These are phyloP conservation scores for Proisotoma minuta DNA, from an alignment of 2,888 invertebrate genomes.

Conservation along the genomic window DNA sequence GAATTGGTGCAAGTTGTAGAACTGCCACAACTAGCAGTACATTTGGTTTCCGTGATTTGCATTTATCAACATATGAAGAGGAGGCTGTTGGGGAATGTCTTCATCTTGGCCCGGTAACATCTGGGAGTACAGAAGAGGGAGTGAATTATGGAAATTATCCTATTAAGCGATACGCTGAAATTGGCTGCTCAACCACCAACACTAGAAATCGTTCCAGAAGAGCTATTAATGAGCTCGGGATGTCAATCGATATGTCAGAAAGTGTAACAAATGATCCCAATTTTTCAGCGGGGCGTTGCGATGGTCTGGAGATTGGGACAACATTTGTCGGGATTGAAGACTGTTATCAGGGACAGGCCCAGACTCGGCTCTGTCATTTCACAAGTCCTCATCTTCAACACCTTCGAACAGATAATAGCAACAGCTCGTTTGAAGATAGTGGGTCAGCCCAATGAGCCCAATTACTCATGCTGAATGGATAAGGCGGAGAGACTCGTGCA, in stretches of 20 bases:
- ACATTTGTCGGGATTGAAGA: conserved; percentile 13
- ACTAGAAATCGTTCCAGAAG: conserved; percentile 5
- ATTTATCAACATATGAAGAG: conserved; percentile 1
- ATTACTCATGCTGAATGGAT: too few relatives aligned
- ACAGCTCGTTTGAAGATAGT: conserved; percentile 2
- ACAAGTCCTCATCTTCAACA: neutral
- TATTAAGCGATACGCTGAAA: conserved; percentile 5
- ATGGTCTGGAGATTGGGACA: conserved; percentile 4
- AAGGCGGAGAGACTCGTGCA: neutral
- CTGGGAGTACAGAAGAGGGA: neutral
- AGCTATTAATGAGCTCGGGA: conserved; percentile 35
- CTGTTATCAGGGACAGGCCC: too few relatives aligned
- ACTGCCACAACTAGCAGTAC: neutral
- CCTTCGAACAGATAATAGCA: conserved; percentile 5
- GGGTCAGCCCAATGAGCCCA: neutral
- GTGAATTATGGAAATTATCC: conserved; percentile 4
- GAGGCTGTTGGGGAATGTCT: neutral
- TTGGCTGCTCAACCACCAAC: neutral
- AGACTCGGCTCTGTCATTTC: neutral
- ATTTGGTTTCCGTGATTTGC: conserved; percentile 6
- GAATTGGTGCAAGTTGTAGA: too few relatives aligned
- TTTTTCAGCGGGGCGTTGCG: conserved; percentile 29
- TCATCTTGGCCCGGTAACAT: neutral
- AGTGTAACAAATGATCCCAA: conserved; percentile 33
- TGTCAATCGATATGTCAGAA: conserved; percentile 32